A percentile compares a stretch with the other conserved stretches of the same genome.
Evolutionary conservation across 2,888 invertebrate species (phyloP).

Genomic region (Aporophyla lueneburgensis): DNA sequence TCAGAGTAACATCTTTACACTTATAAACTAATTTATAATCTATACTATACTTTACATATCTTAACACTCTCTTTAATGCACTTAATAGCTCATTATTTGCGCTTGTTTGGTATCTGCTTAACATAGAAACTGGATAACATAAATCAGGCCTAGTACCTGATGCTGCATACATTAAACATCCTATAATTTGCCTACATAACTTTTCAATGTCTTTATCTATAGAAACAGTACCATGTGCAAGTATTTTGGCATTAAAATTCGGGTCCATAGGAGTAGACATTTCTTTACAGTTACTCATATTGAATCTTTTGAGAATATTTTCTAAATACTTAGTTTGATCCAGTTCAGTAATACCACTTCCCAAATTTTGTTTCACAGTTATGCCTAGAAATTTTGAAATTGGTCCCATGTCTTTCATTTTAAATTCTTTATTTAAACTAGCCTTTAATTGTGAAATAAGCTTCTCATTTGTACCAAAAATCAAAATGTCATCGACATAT

Average conservation of each 20-base stretch:
- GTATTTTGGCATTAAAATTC: too few relatives aligned
- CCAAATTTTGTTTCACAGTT: too few relatives aligned
- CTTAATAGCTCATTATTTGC: neutral
- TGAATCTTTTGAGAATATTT: too few relatives aligned
- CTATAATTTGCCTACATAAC: conserved; percentile 5
- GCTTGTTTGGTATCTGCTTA: neutral
- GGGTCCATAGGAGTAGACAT: too few relatives aligned
- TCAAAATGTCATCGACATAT: conserved; percentile 25
- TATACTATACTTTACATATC: conserved; percentile 1
- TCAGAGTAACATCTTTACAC: neutral
- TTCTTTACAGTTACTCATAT: too few relatives aligned
- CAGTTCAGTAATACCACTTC: too few relatives aligned
- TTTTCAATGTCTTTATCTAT: conserved; percentile 1
- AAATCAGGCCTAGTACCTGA: conserved; percentile 11
- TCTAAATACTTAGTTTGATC: too few relatives aligned
- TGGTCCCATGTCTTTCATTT: too few relatives aligned
- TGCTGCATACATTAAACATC: conserved; percentile 6
- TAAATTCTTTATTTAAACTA: too few relatives aligned
- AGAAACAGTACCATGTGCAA: neutral
- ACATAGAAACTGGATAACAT: neutral
- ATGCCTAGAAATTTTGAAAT: too few relatives aligned
- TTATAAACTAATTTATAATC: conserved; percentile 6
- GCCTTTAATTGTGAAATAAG: too few relatives aligned
- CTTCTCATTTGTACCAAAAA: conserved; percentile 12
- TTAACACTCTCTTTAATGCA: conserved; percentile 5